Base-by-base conservation (phyloP, 2,113 vertebrate species). In the Forbesichthys papilliferus region DNA sequence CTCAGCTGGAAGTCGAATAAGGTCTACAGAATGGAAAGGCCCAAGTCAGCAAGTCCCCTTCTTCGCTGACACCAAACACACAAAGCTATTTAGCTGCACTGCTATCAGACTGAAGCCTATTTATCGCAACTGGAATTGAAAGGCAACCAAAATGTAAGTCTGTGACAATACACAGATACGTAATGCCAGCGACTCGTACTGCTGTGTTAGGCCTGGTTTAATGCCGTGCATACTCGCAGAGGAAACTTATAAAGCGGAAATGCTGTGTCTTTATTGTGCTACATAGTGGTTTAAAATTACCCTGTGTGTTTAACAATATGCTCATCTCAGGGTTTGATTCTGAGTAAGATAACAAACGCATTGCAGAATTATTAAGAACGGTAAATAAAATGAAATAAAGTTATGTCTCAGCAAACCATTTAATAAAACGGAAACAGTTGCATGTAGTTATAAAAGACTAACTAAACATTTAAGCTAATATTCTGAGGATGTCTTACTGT, bases 11-110 rank as follows among this genome's bases (percentile, higher is more conserved):
- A 92, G 87, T 90, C 85, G 88, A 90, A 90, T 90, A 86, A 86
- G 86, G 88, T 90, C 89, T 89, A 86, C 77, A 86, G 82, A 92
- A 90, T 84, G 89, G 87, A 90, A 91, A 91, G 84, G 73, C 85
- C 84, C 80, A 77, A 91, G 90, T 93, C 91, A 92, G 90, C 90
- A 90, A 89, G 87, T 90, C 87, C 73, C 66, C 78, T 69, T 82
- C 84, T 70, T 74, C 66, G 34, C 75, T 81, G 85, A 89, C 83
- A 87, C 83, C 74, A 84, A 85, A 84, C 84, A 85, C 85, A 85
- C 78, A 58, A 77, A 74, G 77, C 80, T 81, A 86, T 87, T 88
- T 86, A 87, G 75, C 82, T 20, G 48, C 33, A 48, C 69, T 3
- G 77, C 84, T 83, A 86, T 86, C 87, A 78, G 85, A 64, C 86